A percentile compares a stretch with the other conserved stretches of the same genome.
Evolutionary conservation across 2,113 vertebrate species (phyloP).

Genomic region (Trematocara macrostoma): DNA sequence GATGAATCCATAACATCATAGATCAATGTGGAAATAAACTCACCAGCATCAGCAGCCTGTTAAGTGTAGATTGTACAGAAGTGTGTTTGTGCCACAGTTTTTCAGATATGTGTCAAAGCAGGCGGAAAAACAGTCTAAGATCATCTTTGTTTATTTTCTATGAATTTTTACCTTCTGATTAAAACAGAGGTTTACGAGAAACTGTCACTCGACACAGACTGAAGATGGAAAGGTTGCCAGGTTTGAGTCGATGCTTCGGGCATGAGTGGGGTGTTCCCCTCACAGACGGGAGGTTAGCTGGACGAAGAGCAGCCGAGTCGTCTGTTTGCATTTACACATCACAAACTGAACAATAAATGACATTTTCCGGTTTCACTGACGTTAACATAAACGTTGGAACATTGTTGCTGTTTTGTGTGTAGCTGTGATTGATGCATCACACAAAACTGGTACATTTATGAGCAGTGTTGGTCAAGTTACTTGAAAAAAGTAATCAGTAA

Average conservation of each 20-base stretch:
- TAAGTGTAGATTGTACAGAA: not conserved
- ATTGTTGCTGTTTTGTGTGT: not conserved
- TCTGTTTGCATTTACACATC: not conserved
- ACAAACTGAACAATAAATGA: not conserved
- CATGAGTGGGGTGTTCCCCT: not conserved
- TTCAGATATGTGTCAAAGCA: not conserved
- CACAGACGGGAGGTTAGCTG: not conserved
- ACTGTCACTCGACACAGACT: not conserved
- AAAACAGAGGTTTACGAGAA: not conserved
- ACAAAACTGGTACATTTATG: not conserved
- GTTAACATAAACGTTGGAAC: not conserved
- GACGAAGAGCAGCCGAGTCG: not conserved
- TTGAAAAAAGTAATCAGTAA: too few relatives aligned
- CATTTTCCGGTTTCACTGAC: fast-evolving
- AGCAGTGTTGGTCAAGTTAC: too few relatives aligned
- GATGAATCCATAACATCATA: not conserved
- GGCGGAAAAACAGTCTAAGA: not conserved
- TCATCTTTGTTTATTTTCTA: not conserved
- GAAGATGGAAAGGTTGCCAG: not conserved
- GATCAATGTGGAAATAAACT: fast-evolving
- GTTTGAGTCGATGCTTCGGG: not conserved
- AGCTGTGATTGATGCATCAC: not conserved
- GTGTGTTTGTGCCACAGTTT: not conserved
- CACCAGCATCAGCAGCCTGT: not conserved
- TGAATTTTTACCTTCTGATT: not conserved